Base-by-base conservation (phyloP, 2,113 vertebrate species). In the Eonycteris spelaea region DNA sequence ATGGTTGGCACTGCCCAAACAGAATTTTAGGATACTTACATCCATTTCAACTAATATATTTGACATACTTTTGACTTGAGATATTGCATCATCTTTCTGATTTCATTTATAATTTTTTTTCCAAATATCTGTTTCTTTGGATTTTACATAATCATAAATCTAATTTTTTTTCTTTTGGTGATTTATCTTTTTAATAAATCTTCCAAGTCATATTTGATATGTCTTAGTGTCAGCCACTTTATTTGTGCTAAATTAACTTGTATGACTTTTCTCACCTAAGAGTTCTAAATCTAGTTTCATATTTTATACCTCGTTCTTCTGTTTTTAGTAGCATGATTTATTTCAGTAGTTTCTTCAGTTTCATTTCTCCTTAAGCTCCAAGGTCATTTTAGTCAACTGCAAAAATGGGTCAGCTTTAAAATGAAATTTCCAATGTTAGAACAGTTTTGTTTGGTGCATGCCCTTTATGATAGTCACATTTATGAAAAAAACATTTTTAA, bases 101-200 rank as follows among this genome's bases (percentile, higher is more conserved):
- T 90, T 90, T 5, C 22, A 73, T 79, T 94, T 14, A 75, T 84
- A 90, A 95, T 43, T 79, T 21, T 82, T 92, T 87, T 89, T 85
- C n/a, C 28, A 21, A 30, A 28, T 13, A 40, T 45, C 15, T 48
- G 1, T 78, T 6, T 86, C 61, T 91, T n/a, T n/a, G n/a, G n/a
- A n/a, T n/a, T n/a, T n/a, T n/a, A 84, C 4, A 33, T 85, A 88
- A 59, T 87, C 59, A 43, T 68, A 89, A 95, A 83, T 93, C 13
- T 48, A 95, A 90, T n/a, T 88, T 78, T 45, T 85, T 87, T 0
- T 6, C 53, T 2, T 91, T 93, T 1, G 61, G 30, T 86, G 18
- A 78, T 4, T 55, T 33, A 85, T 88, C 4, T 12, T 89, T 91
- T 3, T 6, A 86, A 67, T 88, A 88, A n/a, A 94, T 94, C 71